Evolutionary conservation across 2,888 invertebrate genomes (phyloP), one percentile per base, ranked within the genome.

Genomic region (Heteropelma amictum): DNA sequence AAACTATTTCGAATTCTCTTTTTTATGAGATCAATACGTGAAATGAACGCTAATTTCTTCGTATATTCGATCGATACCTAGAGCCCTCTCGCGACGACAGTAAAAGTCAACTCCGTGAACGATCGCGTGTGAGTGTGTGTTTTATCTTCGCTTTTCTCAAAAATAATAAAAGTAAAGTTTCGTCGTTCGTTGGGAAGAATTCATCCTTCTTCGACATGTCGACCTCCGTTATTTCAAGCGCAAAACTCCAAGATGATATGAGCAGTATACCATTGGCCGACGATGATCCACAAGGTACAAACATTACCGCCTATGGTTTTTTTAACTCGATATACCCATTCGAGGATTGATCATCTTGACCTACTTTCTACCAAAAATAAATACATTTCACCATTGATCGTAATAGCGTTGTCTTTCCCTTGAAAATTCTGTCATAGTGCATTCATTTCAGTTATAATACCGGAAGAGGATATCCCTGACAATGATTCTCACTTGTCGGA

Each of bases 211-310:
- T 30, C 17, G 35, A 53, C n/a, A 81, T 81, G 80, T 80, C 81
- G 33, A 68, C 77, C 40, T 79, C 83, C 47, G 78, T 83, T 58
- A 88, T 90, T 85, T 84, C 89, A 47, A 92, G 92, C 82, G 91
- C 92, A 78, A 94, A 94, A 89, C 91, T 95, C 81, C 94, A 94
- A 85, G 96, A 96, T 83, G 96, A 96, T 78, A 91, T 92, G 80
- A 92, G 91, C 84, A 95, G 93, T 87, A 97, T 97, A 89, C 97
- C 97, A 12, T 89, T 97, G 80, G 97, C 97, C 58, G 97, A 97
- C 87, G 97, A 97, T 85, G 97, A 97, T 90, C 96, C 97, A 6
- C 96, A 96, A 91, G 94, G 94, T 94, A 89, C n/a, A n/a, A n/a
- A n/a, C n/a, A n/a, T n/a, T n/a, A n/a, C n/a, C n/a, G n/a, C n/a